Evolutionary conservation across 1,140 invertebrate species (phyloP).

Genomic region (Apis cerana): DNA sequence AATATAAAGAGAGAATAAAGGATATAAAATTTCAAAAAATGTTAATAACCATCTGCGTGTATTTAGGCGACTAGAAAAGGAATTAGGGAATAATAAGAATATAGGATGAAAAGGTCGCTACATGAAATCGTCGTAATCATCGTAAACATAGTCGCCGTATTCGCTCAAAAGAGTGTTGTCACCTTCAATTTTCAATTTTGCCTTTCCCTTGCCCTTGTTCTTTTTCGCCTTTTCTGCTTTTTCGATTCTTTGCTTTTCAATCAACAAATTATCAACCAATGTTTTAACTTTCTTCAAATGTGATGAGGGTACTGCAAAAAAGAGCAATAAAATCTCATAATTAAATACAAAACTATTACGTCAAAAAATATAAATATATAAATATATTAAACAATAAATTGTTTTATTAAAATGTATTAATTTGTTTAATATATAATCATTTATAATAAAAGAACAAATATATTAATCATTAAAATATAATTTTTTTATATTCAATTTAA

Average conservation of each 20-base stretch:
- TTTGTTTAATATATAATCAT: not conserved
- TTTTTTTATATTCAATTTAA: not conserved
- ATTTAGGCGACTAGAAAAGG: conserved; percentile 76
- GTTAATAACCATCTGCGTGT: conserved; percentile 62
- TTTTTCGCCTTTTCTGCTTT: conserved; percentile 88
- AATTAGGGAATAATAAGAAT: conserved; percentile 53
- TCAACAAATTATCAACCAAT: conserved; percentile 88
- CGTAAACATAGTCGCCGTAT: conserved; percentile 82
- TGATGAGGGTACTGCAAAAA: conserved; percentile 84
- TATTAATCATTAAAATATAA: not conserved
- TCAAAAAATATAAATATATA: not conserved
- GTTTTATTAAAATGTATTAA: not conserved
- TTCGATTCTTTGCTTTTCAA: conserved; percentile 91
- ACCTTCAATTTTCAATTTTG: conserved; percentile 88
- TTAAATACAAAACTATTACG: not conserved
- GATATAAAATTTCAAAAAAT: conserved; percentile 61
- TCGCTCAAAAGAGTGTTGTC: conserved; percentile 84
- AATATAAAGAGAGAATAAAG: conserved; percentile 40
- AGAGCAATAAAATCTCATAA: not conserved
- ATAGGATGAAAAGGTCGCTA: conserved; percentile 79
- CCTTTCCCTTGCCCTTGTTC: conserved; percentile 87
- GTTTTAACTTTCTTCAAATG: conserved; percentile 92
- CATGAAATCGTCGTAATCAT: conserved; percentile 87
- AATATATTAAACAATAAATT: not conserved
- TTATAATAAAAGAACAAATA: not conserved